Conservation (phyloP, 2,888 invertebrate genomes). For the Agriopis marginaria region DNA sequence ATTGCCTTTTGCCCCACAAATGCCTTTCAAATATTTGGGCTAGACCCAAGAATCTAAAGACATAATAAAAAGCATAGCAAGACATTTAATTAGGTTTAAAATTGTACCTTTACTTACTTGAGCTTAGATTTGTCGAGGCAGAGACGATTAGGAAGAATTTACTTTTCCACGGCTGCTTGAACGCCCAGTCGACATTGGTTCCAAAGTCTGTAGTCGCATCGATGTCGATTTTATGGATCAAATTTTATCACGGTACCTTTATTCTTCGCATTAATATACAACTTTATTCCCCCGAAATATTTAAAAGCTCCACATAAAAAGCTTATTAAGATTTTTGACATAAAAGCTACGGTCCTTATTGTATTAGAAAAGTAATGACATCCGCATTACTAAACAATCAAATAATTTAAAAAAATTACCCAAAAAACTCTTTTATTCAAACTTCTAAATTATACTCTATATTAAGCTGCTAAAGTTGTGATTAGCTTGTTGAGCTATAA, state of each 20-base stretch:
- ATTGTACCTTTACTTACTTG: no score
- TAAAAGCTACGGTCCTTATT: constrained; percentile 25
- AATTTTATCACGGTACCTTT: neutral
- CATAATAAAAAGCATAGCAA: no score
- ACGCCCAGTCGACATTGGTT: no score
- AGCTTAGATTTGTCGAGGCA: neutral
- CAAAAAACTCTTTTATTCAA: constrained; percentile 3
- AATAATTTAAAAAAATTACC: constrained; percentile 42
- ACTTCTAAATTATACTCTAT: constrained; percentile 20
- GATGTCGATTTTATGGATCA: neutral
- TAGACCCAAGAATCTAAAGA: no score
- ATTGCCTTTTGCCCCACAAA: no score
- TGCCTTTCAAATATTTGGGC: no score
- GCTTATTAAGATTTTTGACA: constrained; percentile 35
- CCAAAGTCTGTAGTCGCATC: neutral
- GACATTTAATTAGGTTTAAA: no score
- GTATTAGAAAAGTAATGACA: constrained; percentile 53
- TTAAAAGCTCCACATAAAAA: constrained; percentile 4
- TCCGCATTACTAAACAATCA: constrained; percentile 66
- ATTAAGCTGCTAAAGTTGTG: constrained; percentile 27
- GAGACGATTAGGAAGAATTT: neutral
- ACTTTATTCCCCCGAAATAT: neutral
- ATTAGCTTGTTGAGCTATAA: constrained; percentile 25
- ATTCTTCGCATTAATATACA: neutral
- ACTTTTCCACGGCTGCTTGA: no score